Percentiles rank a stretch among this genome's conserved stretches.
Evolutionary conservation across 2,888 invertebrate species (phyloP).

Genomic region (Athalia cordata): DNA sequence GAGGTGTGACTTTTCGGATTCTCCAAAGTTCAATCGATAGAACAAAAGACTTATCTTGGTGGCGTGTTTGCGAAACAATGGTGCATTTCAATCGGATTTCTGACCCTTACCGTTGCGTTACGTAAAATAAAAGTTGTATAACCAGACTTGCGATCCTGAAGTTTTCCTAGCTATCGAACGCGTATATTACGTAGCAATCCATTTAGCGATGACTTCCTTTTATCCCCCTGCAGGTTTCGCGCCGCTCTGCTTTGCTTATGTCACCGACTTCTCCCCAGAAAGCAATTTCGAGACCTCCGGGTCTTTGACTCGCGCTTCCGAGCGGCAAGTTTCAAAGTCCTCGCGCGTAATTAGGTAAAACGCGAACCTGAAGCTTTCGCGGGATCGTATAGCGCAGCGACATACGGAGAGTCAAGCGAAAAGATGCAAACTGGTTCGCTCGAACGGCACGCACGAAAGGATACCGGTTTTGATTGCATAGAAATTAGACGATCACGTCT

Average conservation of each 20-base stretch:
- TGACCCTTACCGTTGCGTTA: no score
- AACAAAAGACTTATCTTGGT: no score
- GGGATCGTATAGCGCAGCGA: neutral
- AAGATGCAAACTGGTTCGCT: neutral
- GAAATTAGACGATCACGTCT: constrained; percentile 36
- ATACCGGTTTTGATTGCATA: constrained; percentile 41
- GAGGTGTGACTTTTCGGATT: neutral
- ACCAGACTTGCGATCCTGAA: neutral
- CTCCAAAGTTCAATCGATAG: no score
- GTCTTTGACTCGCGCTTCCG: constrained; percentile 34
- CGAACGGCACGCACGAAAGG: constrained; percentile 29
- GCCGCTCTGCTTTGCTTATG: constrained; percentile 6
- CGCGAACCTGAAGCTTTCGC: constrained; percentile 24
- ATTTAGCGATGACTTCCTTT: constrained; percentile 21
- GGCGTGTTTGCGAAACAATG: no score
- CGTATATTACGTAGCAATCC: constrained; percentile 30
- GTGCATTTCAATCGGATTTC: no score
- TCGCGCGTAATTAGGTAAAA: constrained; percentile 40
- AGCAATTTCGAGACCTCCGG: constrained; percentile 39
- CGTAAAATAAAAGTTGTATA: no score
- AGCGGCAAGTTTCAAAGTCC: constrained; percentile 43
- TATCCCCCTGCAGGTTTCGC: neutral
- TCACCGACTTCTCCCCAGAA: constrained; percentile 37
- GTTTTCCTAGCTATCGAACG: neutral
- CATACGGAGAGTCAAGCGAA: constrained; percentile 1